phyloP scores from a whole-genome alignment of 2,888 invertebrate species.

The Oligia fasciuncula region DNA sequence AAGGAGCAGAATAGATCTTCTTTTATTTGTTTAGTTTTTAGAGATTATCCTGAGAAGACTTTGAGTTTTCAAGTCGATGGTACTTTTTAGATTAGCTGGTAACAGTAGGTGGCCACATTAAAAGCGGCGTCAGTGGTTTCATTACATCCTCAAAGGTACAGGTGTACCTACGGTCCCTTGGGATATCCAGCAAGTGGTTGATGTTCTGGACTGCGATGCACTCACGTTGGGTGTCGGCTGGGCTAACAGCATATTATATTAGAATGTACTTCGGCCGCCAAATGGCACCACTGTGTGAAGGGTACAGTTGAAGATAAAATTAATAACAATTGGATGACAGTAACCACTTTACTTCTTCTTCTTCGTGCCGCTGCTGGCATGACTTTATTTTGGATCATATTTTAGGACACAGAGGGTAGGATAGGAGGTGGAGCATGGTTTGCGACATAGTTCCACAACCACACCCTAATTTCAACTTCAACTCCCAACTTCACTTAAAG shows the following conservation, averaged over 20 bases:
- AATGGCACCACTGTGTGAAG: neutral
- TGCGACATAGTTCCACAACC: neutral
- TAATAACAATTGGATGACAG: no score
- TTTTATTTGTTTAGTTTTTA: slow-evolving; percentile 4
- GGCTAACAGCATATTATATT: neutral
- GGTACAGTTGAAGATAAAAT: neutral
- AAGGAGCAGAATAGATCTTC: neutral
- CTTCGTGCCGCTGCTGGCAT: no score
- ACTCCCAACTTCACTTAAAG: neutral
- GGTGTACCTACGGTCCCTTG: neutral
- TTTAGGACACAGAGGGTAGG: neutral
- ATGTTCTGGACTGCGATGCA: neutral
- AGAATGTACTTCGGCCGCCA: neutral
- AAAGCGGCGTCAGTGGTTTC: neutral
- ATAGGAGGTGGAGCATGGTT: neutral
- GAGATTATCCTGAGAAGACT: neutral
- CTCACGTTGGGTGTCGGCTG: neutral
- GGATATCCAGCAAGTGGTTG: neutral
- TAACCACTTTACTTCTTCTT: neutral
- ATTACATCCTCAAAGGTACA: neutral
- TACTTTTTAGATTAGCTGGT: neutral
- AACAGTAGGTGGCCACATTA: neutral
- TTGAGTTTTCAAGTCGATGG: neutral
- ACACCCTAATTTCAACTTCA: neutral
- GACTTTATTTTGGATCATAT: no score